Percentiles rank a stretch among this genome's conserved stretches.
phyloP scores from a whole-genome alignment of 1,140 invertebrate species.

The Apis florea region DNA sequence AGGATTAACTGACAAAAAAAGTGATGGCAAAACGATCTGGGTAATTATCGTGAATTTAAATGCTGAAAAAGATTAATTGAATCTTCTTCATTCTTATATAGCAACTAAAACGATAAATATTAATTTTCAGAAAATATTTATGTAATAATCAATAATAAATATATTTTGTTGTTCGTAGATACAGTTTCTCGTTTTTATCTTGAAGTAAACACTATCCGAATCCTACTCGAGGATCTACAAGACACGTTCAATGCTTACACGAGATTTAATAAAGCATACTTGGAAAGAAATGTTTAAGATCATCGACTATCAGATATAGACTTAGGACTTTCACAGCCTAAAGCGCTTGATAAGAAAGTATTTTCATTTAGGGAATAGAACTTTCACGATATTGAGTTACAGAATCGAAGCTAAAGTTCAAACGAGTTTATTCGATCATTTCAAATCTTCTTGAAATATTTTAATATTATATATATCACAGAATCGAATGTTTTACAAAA shows the following conservation, averaged over 20 bases:
- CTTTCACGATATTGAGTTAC: not conserved
- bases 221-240: not conserved
- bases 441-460: not conserved
- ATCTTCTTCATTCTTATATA: no score
- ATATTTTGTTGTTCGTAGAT: not conserved
- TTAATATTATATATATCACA: no score
- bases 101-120: no score
- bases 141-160: not conserved
- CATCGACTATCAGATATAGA: not conserved
- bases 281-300: not conserved
- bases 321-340: slow-evolving; percentile 1
- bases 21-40: no score
- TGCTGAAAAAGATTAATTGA: no score
- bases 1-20: no score
- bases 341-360: slow-evolving; percentile 6
- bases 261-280: slow-evolving; percentile 6
- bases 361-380: not conserved
- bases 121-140: no score
- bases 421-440: not conserved
- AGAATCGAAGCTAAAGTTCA: not conserved
- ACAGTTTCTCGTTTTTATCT: slow-evolving; percentile 4
- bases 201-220: not conserved
- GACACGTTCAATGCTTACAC: not conserved
- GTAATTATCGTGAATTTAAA: no score
- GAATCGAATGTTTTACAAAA: no score